Evolutionary conservation across 2,797 vertebrate species (phyloP).

Genomic region (Sebastiscus tertius): DNA sequence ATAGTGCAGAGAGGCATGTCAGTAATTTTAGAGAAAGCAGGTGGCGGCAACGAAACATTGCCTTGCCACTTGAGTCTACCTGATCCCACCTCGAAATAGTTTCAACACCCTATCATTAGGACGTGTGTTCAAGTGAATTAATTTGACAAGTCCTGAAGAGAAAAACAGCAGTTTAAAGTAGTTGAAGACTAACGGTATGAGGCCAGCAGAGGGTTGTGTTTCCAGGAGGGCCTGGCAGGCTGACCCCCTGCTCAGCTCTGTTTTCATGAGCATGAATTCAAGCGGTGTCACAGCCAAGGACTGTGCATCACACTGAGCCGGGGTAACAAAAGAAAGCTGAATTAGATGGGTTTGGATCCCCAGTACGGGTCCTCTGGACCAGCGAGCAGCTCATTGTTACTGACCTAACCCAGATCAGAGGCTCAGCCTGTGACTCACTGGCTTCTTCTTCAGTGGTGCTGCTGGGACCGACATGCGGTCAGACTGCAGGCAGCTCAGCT

Average conservation of each 20-base stretch:
- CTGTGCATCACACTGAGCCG: not conserved
- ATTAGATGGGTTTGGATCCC: conserved; percentile 18
- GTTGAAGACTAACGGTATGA: not conserved
- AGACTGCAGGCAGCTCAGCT: conserved; percentile 37
- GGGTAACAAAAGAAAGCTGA: conserved; percentile 14
- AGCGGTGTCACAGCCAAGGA: conserved; percentile 1
- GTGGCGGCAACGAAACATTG: not conserved
- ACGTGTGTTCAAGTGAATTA: not conserved
- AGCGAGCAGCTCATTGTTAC: conserved; percentile 13
- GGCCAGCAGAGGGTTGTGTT: conserved; percentile 6
- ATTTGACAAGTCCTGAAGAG: not conserved
- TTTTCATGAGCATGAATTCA: conserved; percentile 21
- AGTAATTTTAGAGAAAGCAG: not conserved
- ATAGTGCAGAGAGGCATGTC: not conserved
- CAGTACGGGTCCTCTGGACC: conserved; percentile 19
- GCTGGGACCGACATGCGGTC: conserved; percentile 12
- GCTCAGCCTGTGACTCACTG: conserved; percentile 43
- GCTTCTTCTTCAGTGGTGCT: conserved; percentile 7
- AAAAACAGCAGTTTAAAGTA: not conserved
- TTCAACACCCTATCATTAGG: not conserved
- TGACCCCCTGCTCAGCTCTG: not conserved
- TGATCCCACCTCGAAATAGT: not conserved
- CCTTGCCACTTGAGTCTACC: not conserved
- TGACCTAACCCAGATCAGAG: conserved; percentile 37
- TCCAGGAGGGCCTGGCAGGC: not conserved